phyloP scores from a whole-genome alignment of 2,888 invertebrate species.

The Lypha dubia region DNA sequence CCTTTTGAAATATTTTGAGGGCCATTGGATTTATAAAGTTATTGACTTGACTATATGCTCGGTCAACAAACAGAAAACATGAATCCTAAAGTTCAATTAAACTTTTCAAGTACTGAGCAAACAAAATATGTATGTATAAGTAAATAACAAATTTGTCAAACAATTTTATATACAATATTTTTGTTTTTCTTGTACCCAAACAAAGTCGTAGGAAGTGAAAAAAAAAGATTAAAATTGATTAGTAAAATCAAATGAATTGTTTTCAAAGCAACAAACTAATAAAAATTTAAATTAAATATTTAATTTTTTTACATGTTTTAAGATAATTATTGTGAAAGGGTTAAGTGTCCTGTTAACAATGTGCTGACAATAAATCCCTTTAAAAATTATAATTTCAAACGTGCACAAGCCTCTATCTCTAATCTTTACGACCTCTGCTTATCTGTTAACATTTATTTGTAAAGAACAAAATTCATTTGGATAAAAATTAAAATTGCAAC shows the following conservation, averaged over 20 bases:
- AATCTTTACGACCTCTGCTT: no score
- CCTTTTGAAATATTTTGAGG: constrained; percentile 39
- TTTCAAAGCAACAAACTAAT: not conserved
- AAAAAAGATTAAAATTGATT: constrained; percentile 1
- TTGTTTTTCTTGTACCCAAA: not conserved
- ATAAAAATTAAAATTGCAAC: not conserved
- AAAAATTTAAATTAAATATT: not conserved
- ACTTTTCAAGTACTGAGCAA: constrained; percentile 34
- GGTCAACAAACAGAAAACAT: constrained; percentile 51
- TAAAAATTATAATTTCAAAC: not conserved
- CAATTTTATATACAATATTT: not conserved
- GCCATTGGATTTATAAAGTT: constrained; percentile 55
- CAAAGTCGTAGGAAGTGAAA: constrained; percentile 10
- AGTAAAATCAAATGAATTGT: not conserved
- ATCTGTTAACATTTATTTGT: not conserved
- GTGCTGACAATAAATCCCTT: not conserved
- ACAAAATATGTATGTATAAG: not conserved
- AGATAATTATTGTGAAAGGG: constrained; percentile 34
- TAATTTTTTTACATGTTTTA: not conserved
- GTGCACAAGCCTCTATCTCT: not conserved
- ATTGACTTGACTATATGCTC: constrained; percentile 49
- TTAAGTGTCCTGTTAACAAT: constrained; percentile 23
- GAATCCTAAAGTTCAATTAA: constrained; percentile 44
- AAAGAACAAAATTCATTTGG: not conserved
- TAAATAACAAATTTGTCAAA: not conserved